Evolutionary conservation across 2,113 vertebrate genomes (phyloP).

Genomic region (Sylvia atricapilla): DNA sequence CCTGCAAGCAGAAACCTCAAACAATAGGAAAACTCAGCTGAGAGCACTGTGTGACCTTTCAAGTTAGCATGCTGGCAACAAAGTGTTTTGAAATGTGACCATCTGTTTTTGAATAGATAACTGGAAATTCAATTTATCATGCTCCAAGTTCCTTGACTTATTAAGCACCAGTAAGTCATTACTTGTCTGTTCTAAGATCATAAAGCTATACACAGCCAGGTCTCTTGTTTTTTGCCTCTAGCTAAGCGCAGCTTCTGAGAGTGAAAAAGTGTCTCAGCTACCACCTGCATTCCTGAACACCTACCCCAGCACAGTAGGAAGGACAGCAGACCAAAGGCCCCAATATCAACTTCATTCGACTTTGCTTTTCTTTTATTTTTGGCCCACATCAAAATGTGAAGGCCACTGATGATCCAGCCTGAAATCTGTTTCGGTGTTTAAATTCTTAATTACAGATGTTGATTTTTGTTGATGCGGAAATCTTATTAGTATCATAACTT

Average conservation of each 20-base stretch:
- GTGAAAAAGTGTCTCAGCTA: background rate
- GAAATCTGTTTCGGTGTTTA: background rate
- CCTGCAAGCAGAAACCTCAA: background rate
- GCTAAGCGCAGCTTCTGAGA: background rate
- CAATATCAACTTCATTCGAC: fast-evolving
- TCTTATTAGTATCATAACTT: background rate
- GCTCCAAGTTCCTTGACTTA: background rate
- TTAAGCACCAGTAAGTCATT: background rate
- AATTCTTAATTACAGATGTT: background rate
- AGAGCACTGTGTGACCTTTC: conserved; percentile 35
- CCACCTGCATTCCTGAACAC: background rate
- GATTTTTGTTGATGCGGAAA: background rate
- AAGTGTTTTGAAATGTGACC: conserved; percentile 38
- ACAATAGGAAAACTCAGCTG: conserved; percentile 37
- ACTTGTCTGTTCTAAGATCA: background rate
- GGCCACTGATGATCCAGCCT: background rate
- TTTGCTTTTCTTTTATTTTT: background rate
- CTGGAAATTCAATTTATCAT: conserved; percentile 24
- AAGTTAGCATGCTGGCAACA: conserved; percentile 1
- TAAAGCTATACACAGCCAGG: background rate
- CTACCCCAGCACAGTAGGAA: background rate
- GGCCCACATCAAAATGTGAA: background rate
- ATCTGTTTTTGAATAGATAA: conserved; percentile 49
- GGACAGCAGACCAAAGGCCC: background rate
- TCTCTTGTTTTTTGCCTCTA: background rate